Base-by-base conservation (phyloP, 2,888 invertebrate species). In the Andrena bicolor region DNA sequence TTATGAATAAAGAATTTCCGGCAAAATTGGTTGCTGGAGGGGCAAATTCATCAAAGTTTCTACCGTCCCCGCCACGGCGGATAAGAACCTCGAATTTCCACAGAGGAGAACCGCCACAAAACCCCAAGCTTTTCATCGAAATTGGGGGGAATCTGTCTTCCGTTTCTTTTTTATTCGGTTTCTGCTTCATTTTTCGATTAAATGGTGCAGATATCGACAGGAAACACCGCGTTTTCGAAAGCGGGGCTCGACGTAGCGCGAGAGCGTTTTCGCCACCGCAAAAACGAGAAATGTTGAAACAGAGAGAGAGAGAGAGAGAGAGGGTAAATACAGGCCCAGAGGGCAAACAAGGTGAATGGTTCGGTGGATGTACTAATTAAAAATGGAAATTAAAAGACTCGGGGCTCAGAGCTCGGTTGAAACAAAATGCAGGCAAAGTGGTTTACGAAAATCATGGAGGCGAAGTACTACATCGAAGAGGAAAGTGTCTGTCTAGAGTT, bases 361-460 rank as follows among this genome's bases (percentile, higher is more conserved):
- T 76, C 82, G 86, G 70, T 86, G 87, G 82, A 86, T 87, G 84
- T 86, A 84, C 82, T 87, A 87, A 87, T 87, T 87, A 87, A 87
- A 87, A 86, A 86, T 87, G 87, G 82, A 87, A 86, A 87, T 87
- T 87, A 86, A 87, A 87, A 81, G 77, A 80, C 73, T 80, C 64
- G 58, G 51, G 58, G 65, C 32, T 63, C 58, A n/a, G 56, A 23
- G 49, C n/a, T 23, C 58, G 73, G 35, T 75, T 20, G 73, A 76
- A 75, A 65, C 35, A 64, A 53, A 70, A 60, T 56, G 63, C n/a
- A 23, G 16, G 23, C 66, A 64, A 26, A 53, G 30, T 20, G 16
- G 41, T 51, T 70, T 60, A 65, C 53, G 58, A 74, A 83, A 83
- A 84, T 66, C 63, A 32, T 56, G 7, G 10, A 30, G 0, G 23